Base-by-base conservation (phyloP, 2,113 vertebrate species). In the Anoura caudifer region DNA sequence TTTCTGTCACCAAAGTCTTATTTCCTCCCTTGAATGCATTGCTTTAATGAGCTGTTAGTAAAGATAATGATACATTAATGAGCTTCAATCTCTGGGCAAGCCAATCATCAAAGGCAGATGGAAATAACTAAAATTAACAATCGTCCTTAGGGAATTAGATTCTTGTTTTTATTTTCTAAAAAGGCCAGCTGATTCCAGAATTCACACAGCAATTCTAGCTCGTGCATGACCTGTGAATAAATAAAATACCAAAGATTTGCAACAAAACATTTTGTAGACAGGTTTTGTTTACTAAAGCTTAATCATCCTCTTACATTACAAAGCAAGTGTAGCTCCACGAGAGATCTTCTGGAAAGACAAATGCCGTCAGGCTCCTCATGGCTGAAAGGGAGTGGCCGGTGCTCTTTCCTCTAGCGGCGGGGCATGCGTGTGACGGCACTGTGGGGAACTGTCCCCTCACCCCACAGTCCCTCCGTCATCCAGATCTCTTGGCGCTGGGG, bases 61-160 rank as follows among this genome's bases (percentile, higher is more conserved):
- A 95, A 97, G 83, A 95, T 87, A 93, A 89, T 96, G 87, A 84
- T 92, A 70, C 56, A 69, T 77, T 90, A 96, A 95, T 95, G 83
- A 92, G 90, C n/a, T 95, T 92, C 54, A 96, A 0, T 94, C 47
- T 96, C 96, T 85, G 92, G 87, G 92, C 50, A 94, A 95, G 65
- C 70, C 45, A 89, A 76, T 91, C 75, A 87, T 95, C 45, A 95
- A 95, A 95, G 45, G 91, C 90, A 96, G 90, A 94, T 92, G 90
- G 76, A 96, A 92, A 94, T 77, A 86, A 93, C 41, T 80, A 86
- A 90, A 81, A 69, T 79, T 87, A 93, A 96, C 59, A 28, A 38
- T 89, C 13, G 90, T 95, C 56, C 33, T 83, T 93, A 94, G 20
- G 50, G 45, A 69, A 95, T 95, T 87, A 77, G 50, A 84, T 90